phyloP scores from a whole-genome alignment of 2,888 invertebrate genomes.

The Conomelus anceps region DNA sequence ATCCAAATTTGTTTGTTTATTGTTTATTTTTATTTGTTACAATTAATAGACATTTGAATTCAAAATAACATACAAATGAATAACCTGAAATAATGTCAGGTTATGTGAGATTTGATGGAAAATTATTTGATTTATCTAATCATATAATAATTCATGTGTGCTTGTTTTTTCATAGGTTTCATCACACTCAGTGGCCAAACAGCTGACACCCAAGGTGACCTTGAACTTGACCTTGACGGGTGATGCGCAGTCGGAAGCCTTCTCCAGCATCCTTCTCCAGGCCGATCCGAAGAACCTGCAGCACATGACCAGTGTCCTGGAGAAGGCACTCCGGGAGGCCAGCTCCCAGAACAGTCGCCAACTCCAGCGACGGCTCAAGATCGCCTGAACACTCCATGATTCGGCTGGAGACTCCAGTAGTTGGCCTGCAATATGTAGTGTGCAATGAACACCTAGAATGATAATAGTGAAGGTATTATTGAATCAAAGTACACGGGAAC shows the following conservation, averaged over 20 bases:
- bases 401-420: neutral
- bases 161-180: slow-evolving; percentile 45
- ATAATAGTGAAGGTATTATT: neutral
- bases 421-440: neutral
- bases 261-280: slow-evolving; percentile 45
- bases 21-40: too few relatives aligned
- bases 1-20: too few relatives aligned
- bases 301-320: slow-evolving; percentile 55
- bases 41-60: too few relatives aligned
- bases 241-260: slow-evolving; percentile 38
- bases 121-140: too few relatives aligned
- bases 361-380: slow-evolving; percentile 31
- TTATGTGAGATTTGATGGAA: too few relatives aligned
- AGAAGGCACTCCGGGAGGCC: slow-evolving; percentile 55
- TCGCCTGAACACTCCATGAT: neutral
- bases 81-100: too few relatives aligned
- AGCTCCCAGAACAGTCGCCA: slow-evolving; percentile 44
- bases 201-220: slow-evolving; percentile 52
- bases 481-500: neutral
- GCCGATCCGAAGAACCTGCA: slow-evolving; percentile 56
- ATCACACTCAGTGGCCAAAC: slow-evolving; percentile 51
- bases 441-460: neutral
- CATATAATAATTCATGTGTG: too few relatives aligned
- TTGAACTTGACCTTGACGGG: slow-evolving; percentile 51
- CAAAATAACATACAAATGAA: too few relatives aligned